Base-by-base conservation (phyloP, 2,888 invertebrate species). In the Drosophila aldrichi region DNA sequence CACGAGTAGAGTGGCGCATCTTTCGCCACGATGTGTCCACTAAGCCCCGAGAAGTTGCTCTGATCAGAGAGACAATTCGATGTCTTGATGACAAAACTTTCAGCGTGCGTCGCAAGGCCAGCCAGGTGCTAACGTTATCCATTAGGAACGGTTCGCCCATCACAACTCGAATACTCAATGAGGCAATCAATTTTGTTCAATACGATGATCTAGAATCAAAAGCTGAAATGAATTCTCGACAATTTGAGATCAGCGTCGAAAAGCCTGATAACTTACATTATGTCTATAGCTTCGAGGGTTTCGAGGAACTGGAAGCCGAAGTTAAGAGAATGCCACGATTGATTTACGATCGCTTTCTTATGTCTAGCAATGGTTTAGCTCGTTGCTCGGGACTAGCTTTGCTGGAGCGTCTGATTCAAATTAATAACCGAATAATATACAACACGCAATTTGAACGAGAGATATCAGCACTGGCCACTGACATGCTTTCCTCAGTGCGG, bases 1-100 rank as follows among this genome's bases (percentile, higher is more conserved):
- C 92, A 0, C 81, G 89, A 29, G 93, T 92, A 12, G 89, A 92
- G 68, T 93, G 93, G 93, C 88, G 90, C 70, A 81, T 93, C 66
- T 93, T 93, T 74, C 90, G 92, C 0, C 88, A 92, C 54, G 91
- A 92, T 75, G 89, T 93, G 1, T 92, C 91, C 2, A 89, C 89
- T 9, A 91, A 88, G 38, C 92, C 93, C 4, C 87, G 93, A 0
- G 93, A 93, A 79, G 91, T 92, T 22, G 66, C 78, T 10, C 81
- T 92, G 0, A 87, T 93, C 3, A 87, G 81, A 51, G 91, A 91
- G 49, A 79, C 92, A 0, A 88, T 93, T 10, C 80, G 88, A 0
- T 90, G 90, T 41, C 72, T 93, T 0, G 79, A 90, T 12, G 93
- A 93, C 58, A 69, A 77, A 9, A 92, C 91, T 20, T 92, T 92